Base-by-base conservation (phyloP, 2,797 vertebrate genomes). In the Sebastes oblongus region DNA sequence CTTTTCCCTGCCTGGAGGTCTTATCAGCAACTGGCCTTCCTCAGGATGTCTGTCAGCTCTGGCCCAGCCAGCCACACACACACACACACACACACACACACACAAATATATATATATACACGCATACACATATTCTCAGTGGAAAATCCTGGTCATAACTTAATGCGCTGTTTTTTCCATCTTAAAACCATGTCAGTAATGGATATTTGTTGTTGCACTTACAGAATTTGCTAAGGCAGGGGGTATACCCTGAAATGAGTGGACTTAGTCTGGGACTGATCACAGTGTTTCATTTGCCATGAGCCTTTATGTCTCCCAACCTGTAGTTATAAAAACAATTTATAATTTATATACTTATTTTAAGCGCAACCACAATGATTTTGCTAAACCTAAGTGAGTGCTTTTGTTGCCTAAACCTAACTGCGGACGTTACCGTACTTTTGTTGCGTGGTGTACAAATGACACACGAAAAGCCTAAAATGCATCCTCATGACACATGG, bases 21-120 rank as follows among this genome's bases (percentile, higher is more conserved):
- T 96, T 95, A 96, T 96, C 95, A 92, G 93, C 77, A 71, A 87
- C 91, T 83, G 83, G 87, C 88, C 92, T 95, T 95, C 95, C 95
- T 94, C 93, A 95, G 95, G 94, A 95, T 94, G 94, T 94, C 90
- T 91, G 88, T 75, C 82, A 86, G 82, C 61, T 74, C 83, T 77
- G 76, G 70, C 65, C 12, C 72, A 72, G 50, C 54, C 54, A 65
- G 56, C 8, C 66, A 36, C 24, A 55, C 24, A 61, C 66, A 39
- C 29, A 61, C 25, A 27, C 25, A 27, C 24, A 61, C 66, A 39
- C 29, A 61, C 25, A 25, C 25, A 25, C 52, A 65, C 61, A 61
- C n/a, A n/a, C n/a, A n/a, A n/a, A n/a, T n/a, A 70, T 22, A 72
- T 66, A 66, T 20, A 72, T 32, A 32, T 9, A 32, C 13, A 25